Conservation (phyloP, 2,113 vertebrate species). For the Prietella phreatophila region DNA sequence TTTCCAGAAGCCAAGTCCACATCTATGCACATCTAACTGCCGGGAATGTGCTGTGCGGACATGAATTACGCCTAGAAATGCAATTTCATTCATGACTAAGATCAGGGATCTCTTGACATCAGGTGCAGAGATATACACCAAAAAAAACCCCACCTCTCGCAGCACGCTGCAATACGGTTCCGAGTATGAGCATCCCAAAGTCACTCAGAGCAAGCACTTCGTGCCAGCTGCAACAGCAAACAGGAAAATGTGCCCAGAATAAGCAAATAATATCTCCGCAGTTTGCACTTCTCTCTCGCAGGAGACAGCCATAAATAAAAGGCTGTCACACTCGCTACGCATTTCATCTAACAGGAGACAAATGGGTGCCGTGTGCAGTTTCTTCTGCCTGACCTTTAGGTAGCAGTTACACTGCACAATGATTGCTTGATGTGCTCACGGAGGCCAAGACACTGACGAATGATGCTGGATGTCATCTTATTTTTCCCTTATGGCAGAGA, state of each 20-base stretch:
- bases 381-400: slow-evolving; percentile 60
- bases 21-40: slow-evolving; percentile 45
- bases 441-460: slow-evolving; percentile 63
- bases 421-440: slow-evolving; percentile 51
- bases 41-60: slow-evolving; percentile 38
- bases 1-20: slow-evolving; percentile 31
- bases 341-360: slow-evolving; percentile 54
- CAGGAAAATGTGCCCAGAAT: slow-evolving; percentile 36
- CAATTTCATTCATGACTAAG: slow-evolving; percentile 60
- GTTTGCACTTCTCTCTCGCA: slow-evolving; percentile 29
- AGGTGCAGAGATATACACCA: slow-evolving; percentile 12
- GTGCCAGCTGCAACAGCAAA: slow-evolving; percentile 33
- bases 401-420: slow-evolving; percentile 54
- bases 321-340: slow-evolving; percentile 38
- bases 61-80: slow-evolving; percentile 59
- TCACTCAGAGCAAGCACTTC: slow-evolving; percentile 28
- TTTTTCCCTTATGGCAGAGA: slow-evolving; percentile 68
- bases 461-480: slow-evolving; percentile 62
- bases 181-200: slow-evolving; percentile 21
- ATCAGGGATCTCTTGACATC: slow-evolving; percentile 45
- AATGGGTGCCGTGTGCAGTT: slow-evolving; percentile 44
- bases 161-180: slow-evolving; percentile 30
- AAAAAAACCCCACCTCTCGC: slow-evolving; percentile 25
- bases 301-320: slow-evolving; percentile 49
- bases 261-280: slow-evolving; percentile 46